Base-by-base conservation (phyloP, 2,888 invertebrate genomes). In the Orthonevra nobilis region DNA sequence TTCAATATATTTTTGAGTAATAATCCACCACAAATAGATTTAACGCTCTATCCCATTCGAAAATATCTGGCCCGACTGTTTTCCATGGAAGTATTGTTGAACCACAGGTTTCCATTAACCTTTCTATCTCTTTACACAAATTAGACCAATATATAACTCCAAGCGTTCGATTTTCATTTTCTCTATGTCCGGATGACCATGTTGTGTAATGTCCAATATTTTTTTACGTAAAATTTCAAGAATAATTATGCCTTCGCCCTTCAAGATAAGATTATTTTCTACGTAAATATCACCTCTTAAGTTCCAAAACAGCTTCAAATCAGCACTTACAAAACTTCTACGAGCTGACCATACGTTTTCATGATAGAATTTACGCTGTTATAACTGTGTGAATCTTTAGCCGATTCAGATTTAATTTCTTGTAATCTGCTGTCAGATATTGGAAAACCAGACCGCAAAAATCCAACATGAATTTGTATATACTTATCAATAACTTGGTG, bases 1-100 rank as follows among this genome's bases (percentile, higher is more conserved):
- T 61, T 82, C 81, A 28, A 69, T 26, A 54, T 58, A 82, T 42
- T 82, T n/a, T 81, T 14, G 81, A 82, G 32, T 50, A 83, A 50
- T 82, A 82, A 60, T 82, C 81, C 3, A 82, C 81, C 7, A 70
- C 69, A 42, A 79, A 72, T 32, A 2, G 15, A 26, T 44, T 7
- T 28, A 15, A 23, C 42, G n/a, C 23, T 42, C n/a, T n/a, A 23
- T 42, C 2, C 42, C 20, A 42, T 42, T 42, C 42, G 23, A 42
- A 20, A 30, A 48, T 28, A 48, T 48, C 48, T 30, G 30, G 30
- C 3, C 30, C 48, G 10, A 48, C 17, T 2, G 9, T 48, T n/a
- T n/a, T n/a, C n/a, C n/a, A n/a, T n/a, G n/a, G n/a, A n/a, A n/a
- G n/a, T n/a, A n/a, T n/a, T n/a, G n/a, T n/a, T n/a, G n/a, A n/a